These are phyloP conservation scores for Clavelina lepadiformis DNA, from an alignment of 23 tunicate genomes.

Conservation along the genomic window DNA sequence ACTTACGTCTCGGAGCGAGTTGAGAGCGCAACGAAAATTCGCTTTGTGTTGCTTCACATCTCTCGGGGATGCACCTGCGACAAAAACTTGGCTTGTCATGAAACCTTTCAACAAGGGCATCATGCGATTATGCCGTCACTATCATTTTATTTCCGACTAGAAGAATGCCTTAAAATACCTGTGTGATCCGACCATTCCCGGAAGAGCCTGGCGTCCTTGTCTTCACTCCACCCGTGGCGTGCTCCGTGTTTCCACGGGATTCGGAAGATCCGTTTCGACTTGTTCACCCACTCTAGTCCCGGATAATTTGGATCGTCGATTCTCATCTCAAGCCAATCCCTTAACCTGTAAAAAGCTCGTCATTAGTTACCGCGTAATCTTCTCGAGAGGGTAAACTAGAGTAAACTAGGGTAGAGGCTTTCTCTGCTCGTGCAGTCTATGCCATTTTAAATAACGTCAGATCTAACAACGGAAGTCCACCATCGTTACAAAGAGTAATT, in stretches of 20 bases:
- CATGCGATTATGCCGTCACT: not conserved
- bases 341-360: conserved; percentile 40
- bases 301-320: conserved; percentile 73
- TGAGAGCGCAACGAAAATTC: conserved; percentile 87
- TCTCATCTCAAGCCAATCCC: conserved; percentile 85
- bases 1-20: conserved; percentile 70
- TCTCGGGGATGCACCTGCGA: conserved; percentile 60
- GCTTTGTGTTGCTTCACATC: conserved; percentile 90
- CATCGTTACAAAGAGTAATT: no score
- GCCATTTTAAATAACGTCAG: no score
- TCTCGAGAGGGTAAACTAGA: no score
- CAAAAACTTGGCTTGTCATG: not conserved
- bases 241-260: conserved; percentile 98
- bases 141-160: no score
- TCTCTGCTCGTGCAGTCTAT: no score
- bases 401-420: no score
- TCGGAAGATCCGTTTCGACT: conserved; percentile 44
- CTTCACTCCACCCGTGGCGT: conserved; percentile 83
- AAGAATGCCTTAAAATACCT: conserved; percentile 30
- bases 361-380: no score
- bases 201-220: conserved; percentile 71
- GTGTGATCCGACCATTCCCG: conserved; percentile 91
- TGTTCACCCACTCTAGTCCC: conserved; percentile 65
- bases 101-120: not conserved
- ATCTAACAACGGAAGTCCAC: no score